A percentile compares a stretch with the other conserved stretches of the same genome.
phyloP scores from a whole-genome alignment of 1,140 invertebrate species.

The Drosophila albomicans region DNA sequence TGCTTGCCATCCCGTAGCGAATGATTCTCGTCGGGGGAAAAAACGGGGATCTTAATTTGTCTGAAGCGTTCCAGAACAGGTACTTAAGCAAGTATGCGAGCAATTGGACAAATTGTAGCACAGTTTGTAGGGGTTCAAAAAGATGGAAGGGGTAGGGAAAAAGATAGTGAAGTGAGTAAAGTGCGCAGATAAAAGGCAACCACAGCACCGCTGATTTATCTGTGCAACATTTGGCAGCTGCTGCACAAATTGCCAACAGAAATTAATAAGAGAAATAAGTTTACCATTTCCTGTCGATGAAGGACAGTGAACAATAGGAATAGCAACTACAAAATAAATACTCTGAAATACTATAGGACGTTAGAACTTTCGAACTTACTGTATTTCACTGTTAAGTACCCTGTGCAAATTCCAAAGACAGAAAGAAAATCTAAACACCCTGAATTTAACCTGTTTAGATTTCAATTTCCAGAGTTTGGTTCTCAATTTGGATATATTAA shows the following conservation, averaged over 20 bases:
- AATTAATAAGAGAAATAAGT: slow-evolving; percentile 80
- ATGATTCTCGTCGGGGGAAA: background rate
- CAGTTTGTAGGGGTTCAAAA: background rate
- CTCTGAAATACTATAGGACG: slow-evolving; percentile 45
- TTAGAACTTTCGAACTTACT: too few species aligned
- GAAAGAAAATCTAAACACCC: too few species aligned
- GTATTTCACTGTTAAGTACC: too few species aligned
- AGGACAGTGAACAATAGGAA: slow-evolving; percentile 23
- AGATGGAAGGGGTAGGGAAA: background rate
- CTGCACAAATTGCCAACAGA: slow-evolving; percentile 72
- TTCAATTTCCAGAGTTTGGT: too few species aligned
- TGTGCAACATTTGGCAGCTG: slow-evolving; percentile 28
- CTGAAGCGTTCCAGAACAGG: slow-evolving; percentile 14
- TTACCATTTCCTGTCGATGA: slow-evolving; percentile 72
- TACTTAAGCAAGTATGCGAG: slow-evolving; percentile 26
- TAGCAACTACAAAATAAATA: slow-evolving; percentile 17
- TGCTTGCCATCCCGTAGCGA: background rate
- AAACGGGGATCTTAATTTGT: slow-evolving; percentile 20
- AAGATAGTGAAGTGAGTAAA: slow-evolving; percentile 21
- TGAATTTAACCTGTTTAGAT: too few species aligned
- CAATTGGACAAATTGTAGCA: slow-evolving; percentile 23
- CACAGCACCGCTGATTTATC: slow-evolving; percentile 62
- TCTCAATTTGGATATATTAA: too few species aligned
- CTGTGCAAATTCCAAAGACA: too few species aligned
- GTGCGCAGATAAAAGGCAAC: slow-evolving; percentile 22